phyloP scores from a whole-genome alignment of 2,888 invertebrate genomes.

The Drosophila lacicola region DNA sequence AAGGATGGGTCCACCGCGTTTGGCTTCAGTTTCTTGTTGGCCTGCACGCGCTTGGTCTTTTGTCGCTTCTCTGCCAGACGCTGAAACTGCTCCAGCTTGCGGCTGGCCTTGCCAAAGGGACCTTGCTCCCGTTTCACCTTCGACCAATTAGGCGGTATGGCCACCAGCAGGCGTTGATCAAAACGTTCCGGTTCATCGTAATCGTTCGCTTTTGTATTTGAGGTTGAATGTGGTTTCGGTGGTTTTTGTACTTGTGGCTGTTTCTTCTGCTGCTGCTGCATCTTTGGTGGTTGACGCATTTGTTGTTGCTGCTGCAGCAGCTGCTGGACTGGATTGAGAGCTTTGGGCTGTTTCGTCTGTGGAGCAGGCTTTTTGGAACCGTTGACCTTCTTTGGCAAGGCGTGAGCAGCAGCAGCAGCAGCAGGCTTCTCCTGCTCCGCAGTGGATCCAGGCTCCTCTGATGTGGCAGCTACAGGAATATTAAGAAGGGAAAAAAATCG shows the following conservation, averaged over 20 bases:
- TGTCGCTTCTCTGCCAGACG: slow-evolving; percentile 74
- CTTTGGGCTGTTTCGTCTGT: slow-evolving; percentile 16
- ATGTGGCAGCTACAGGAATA: slow-evolving; percentile 5
- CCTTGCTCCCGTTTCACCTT: slow-evolving; percentile 36
- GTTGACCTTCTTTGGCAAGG: slow-evolving; percentile 1
- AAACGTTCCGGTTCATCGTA: slow-evolving; percentile 63
- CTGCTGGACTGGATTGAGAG: slow-evolving; percentile 12
- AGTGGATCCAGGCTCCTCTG: not conserved
- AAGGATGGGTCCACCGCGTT: slow-evolving; percentile 20
- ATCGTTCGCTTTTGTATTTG: slow-evolving; percentile 4
- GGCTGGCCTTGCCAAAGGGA: slow-evolving; percentile 73
- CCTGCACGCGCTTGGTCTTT: slow-evolving; percentile 72
- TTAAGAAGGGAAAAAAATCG: not conserved
- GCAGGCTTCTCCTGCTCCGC: slow-evolving; percentile 7
- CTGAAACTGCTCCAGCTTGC: slow-evolving; percentile 73
- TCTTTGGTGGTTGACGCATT: slow-evolving; percentile 14
- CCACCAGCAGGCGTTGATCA: slow-evolving; percentile 63
- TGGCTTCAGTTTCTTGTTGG: slow-evolving; percentile 51
- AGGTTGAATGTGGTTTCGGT: slow-evolving; percentile 28
- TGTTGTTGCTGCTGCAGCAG: slow-evolving; percentile 21
- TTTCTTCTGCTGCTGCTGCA: slow-evolving; percentile 30
- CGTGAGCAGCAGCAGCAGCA: not conserved
- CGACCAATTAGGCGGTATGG: slow-evolving; percentile 56
- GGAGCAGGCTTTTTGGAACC: slow-evolving; percentile 11
- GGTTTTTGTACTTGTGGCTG: slow-evolving; percentile 31